Base-by-base conservation (phyloP, 2,113 vertebrate genomes). In the Mystacornis crossleyi region DNA sequence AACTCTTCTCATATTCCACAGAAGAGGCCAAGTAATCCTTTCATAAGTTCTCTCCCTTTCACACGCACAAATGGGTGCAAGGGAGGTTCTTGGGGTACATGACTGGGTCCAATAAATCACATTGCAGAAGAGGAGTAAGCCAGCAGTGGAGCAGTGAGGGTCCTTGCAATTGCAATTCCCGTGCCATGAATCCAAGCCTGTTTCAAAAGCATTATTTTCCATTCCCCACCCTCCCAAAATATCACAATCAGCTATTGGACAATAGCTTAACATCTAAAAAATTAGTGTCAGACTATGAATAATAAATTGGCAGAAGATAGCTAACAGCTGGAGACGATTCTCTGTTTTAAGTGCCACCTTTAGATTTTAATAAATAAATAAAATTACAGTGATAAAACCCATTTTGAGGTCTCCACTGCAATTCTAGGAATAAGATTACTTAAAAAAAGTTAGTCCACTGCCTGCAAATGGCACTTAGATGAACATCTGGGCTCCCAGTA, bases 31-130 rank as follows among this genome's bases (percentile, higher is more conserved):
- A 18, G 40, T 45, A 71, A 83, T 48, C 3, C 18, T 73, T 64
- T 50, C 13, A 1, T 64, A 79, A 66, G 4, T 45, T 4, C 2
- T 18, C 2, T 62, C 18, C 10, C 14, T 33, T 78, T 74, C 47
- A 40, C 5, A 14, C 1, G 2, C 3, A 2, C 18, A 81, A 45
- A 48, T 1, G 3, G 7, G 18, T 47, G n/a, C 11, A 40, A 60
- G 48, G 38, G 17, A 78, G 11, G 7, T 31, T 74, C 14, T 18
- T 36, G 23, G 26, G 23, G 4, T 5, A 3, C 19, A 4, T 45
- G 34, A 40, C 19, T 25, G 28, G 5, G 13, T n/a, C 34, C n/a
- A 75, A 19, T 33, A 81, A 87, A 60, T 66, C 43, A 42, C 42
- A 14, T 38, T 64, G 24, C 24, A 38, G 38, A 85, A 70, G 33